Evolutionary conservation across 2,797 vertebrate genomes (phyloP), one percentile per base, ranked within the genome.

Genomic region (Toxotes lorentzi): DNA sequence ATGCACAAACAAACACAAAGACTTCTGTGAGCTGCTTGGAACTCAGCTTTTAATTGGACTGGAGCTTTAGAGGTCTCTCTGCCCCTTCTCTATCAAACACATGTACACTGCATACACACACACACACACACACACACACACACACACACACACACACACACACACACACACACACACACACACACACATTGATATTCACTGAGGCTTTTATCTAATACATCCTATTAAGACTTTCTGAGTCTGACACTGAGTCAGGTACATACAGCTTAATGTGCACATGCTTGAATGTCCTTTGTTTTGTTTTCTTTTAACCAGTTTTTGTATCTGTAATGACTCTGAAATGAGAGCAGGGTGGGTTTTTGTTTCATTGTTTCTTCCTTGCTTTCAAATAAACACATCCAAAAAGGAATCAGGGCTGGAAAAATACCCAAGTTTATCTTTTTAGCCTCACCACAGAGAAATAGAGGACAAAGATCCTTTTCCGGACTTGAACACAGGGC

Each of bases 41-140:
- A 47, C 30, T 67, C 41, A 10, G 68, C 61, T 84, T 92, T 86
- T 91, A 89, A 90, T 91, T 90, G 79, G 77, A 63, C 69, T 67
- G 82, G 74, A 24, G 65, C 86, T 80, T 82, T 21, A 63, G 85
- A 75, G 88, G 61, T 74, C 64, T 88, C 68, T 57, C 14, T 78
- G 70, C 70, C 56, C 73, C 81, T 56, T 63, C 32, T 63, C 50
- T 40, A 50, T 78, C 79, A 74, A 51, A 60, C 60, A 79, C 35
- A 21, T 50, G 11, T 32, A 54, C 63, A 35, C 40, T 24, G 19
- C 57, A 24, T 1, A 57, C 67, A 66, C 50, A 40, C 24, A 17
- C 43, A 41, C 38, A 43, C 48, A 57, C 27, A 57, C 30, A 32
- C 3, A 38, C 48, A 57, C 27, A 57, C 30, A 32, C 3, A 38